Base-by-base conservation (phyloP, 2,888 invertebrate genomes). In the Parnassius mnemosyne region DNA sequence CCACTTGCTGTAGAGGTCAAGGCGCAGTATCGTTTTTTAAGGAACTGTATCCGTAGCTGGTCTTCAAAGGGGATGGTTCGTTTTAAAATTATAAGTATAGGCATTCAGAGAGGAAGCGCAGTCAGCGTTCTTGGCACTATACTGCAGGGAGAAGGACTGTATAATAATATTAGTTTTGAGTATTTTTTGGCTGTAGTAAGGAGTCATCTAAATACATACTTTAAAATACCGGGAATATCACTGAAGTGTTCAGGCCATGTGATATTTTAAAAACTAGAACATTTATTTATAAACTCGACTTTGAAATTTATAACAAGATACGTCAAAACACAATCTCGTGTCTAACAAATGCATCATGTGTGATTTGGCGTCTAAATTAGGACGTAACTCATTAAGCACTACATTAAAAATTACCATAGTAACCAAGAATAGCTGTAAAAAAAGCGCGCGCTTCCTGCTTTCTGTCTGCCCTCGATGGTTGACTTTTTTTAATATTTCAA, bases 391-490 rank as follows among this genome's bases (percentile, higher is more conserved):
- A 20, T 7, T 20, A 16, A 42, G 53, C 53, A 58, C n/a, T 56
- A 13, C 50, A 53, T 49, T 53, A 25, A 57, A 61, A 57, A 57
- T 46, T 53, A 49, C 53, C 49, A 16, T 20, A 25, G 47, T 41
- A 59, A 67, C 62, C 69, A 68, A 74, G 69, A 57, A 76, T 77
- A 79, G 80, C 79, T 74, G 77, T 80, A 82, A 1, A 83, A 83
- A 84, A 78, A 71, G 74, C 75, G 75, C 78, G 79, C 78, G 80
- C 85, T 89, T 89, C 89, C 89, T 88, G 83, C 87, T 87, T 88
- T 84, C 87, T 83, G 84, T 75, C 83, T 81, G 77, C 79, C 34
- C 34, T 34, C 34, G 34, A 34, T 7, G 34, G 34, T 34, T 34
- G 71, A 34, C 72, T 71, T 73, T 77, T 76, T 72, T 69, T 73